phyloP scores from a whole-genome alignment of 2,888 invertebrate genomes.

The Lasiommata megera region DNA sequence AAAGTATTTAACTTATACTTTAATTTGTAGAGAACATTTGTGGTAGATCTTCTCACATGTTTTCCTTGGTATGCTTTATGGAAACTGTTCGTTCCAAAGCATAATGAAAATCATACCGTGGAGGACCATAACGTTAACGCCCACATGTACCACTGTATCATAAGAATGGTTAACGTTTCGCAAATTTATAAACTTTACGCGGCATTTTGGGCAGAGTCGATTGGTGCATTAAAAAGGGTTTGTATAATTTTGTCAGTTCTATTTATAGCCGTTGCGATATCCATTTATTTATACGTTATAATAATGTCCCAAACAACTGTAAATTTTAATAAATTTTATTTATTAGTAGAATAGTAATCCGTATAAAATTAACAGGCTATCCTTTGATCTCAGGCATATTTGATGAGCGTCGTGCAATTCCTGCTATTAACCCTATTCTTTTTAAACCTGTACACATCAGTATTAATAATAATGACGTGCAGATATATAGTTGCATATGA shows the following conservation, averaged over 20 bases:
- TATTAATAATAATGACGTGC: constrained; percentile 67
- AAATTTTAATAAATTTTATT: too few species aligned
- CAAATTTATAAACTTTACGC: constrained; percentile 72
- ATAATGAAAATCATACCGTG: constrained; percentile 54
- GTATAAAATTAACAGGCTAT: too few species aligned
- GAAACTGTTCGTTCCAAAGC: constrained; percentile 55
- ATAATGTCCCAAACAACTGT: too few species aligned
- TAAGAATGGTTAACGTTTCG: constrained; percentile 62
- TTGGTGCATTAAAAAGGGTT: constrained; percentile 68
- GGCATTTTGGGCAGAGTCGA: constrained; percentile 68
- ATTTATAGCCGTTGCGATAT: constrained; percentile 15
- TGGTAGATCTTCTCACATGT: constrained; percentile 66
- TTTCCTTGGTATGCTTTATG: constrained; percentile 72
- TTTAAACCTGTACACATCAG: constrained; percentile 66
- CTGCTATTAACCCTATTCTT: constrained; percentile 69
- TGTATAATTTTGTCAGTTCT: constrained; percentile 8
- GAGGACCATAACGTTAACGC: constrained; percentile 49
- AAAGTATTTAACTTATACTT: neutral
- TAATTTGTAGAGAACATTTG: constrained; percentile 60
- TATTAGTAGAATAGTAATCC: too few species aligned
- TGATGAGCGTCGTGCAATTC: constrained; percentile 75
- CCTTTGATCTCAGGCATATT: constrained; percentile 56
- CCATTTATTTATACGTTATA: neutral
- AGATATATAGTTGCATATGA: constrained; percentile 54
- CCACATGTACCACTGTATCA: constrained; percentile 62